Evolutionary conservation across 2,797 vertebrate species (phyloP).

Genomic region (Gallinago solitaria): DNA sequence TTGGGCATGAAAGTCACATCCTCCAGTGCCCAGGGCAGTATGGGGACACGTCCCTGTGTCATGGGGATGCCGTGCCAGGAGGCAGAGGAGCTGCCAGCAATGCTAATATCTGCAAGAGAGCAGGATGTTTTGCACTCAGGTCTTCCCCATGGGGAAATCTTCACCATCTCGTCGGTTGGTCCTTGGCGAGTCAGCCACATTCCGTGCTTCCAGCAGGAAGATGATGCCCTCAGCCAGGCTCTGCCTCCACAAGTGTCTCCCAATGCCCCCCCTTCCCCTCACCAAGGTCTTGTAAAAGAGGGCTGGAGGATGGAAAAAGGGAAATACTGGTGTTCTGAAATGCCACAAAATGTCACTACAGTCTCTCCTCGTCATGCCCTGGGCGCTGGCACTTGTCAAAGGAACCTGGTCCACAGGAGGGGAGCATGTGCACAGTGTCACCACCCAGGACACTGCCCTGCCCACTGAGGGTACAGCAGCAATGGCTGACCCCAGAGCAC

Average conservation of each 20-base stretch:
- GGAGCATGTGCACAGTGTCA: rapidly evolving
- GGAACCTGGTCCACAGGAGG: neutral
- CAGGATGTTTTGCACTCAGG: too few relatives aligned
- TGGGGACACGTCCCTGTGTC: neutral
- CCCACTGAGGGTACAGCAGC: neutral
- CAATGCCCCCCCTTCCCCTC: neutral
- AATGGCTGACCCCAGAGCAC: neutral
- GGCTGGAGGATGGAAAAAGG: neutral
- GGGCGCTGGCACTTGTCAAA: neutral
- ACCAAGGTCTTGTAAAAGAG: neutral
- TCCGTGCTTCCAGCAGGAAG: neutral
- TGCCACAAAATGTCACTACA: neutral
- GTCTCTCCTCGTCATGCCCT: neutral
- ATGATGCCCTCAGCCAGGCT: neutral
- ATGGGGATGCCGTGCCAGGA: rapidly evolving
- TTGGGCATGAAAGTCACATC: neutral
- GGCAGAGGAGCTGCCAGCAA: neutral
- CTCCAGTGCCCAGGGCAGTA: too few relatives aligned
- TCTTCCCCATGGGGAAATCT: neutral
- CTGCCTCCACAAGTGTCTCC: neutral
- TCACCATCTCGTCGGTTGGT: rapidly evolving
- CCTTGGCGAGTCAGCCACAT: rapidly evolving
- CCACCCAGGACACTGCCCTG: neutral
- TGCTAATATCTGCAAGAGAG: neutral
- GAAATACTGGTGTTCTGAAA: neutral